These are phyloP conservation scores for Salminus brasiliensis DNA, from an alignment of 2,113 vertebrate genomes.

Conservation along the genomic window DNA sequence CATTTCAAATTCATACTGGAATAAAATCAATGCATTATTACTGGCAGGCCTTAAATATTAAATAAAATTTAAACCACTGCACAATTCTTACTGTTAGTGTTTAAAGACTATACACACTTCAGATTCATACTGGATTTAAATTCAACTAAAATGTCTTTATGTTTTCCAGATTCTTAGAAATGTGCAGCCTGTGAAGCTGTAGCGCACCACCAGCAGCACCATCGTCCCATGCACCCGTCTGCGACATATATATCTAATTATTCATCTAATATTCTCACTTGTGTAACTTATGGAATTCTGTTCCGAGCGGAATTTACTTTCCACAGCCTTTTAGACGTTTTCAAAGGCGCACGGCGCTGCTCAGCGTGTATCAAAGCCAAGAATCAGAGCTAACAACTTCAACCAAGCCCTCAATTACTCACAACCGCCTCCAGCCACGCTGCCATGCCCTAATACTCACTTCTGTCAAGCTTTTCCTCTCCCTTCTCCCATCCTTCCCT, in stretches of 20 bases:
- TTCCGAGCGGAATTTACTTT: conserved; percentile 17
- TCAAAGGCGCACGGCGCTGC: not conserved
- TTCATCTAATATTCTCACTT: not conserved
- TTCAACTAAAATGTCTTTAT: too few relatives aligned
- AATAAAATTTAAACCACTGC: too few relatives aligned
- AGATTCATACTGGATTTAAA: too few relatives aligned
- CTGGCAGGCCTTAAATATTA: too few relatives aligned
- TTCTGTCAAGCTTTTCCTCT: conserved; percentile 10
- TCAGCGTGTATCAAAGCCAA: conserved; percentile 14
- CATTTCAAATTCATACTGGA: too few relatives aligned
- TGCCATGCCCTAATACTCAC: conserved; percentile 18
- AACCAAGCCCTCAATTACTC: conserved; percentile 42
- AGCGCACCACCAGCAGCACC: too few relatives aligned
- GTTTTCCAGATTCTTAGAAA: too few relatives aligned
- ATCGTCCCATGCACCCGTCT: too few relatives aligned
- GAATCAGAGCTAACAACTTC: conserved; percentile 34
- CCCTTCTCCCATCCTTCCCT: not conserved
- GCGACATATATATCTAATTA: not conserved
- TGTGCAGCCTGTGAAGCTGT: too few relatives aligned
- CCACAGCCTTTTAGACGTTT: not conserved
- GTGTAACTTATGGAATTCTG: not conserved
- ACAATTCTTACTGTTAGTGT: too few relatives aligned
- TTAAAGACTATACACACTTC: too few relatives aligned
- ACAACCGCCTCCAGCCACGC: conserved; percentile 29
- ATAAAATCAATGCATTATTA: too few relatives aligned